A percentile compares a stretch with the other conserved stretches of the same genome.
phyloP scores from a whole-genome alignment of 2,797 vertebrate species.

The Sebastes steindachneri region DNA sequence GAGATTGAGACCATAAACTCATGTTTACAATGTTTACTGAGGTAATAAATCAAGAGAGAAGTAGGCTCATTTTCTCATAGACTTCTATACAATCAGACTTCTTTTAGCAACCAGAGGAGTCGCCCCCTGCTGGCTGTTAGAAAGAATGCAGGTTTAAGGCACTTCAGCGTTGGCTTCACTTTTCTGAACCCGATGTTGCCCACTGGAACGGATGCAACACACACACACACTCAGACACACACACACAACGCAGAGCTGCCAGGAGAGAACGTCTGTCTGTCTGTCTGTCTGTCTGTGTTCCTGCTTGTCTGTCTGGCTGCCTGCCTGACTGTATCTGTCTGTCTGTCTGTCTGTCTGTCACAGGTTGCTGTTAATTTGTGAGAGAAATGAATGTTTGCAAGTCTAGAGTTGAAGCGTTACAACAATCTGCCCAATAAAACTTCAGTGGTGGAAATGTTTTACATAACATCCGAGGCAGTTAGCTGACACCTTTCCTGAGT shows the following conservation, averaged over 20 bases:
- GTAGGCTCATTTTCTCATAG: too few species aligned
- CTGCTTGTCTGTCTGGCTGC: constrained; percentile 19
- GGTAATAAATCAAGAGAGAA: too few species aligned
- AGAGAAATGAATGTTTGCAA: constrained; percentile 28
- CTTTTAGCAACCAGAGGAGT: too few species aligned
- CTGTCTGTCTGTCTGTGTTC: neutral
- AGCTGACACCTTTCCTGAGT: constrained; percentile 45
- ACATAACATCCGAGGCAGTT: constrained; percentile 6
- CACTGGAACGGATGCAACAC: neutral
- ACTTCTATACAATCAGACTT: too few species aligned
- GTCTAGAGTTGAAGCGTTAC: constrained; percentile 33
- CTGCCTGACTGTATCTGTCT: constrained; percentile 37
- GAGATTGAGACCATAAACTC: too few species aligned
- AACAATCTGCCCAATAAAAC: constrained; percentile 16
- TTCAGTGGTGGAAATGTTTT: constrained; percentile 35
- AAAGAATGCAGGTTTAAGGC: too few species aligned
- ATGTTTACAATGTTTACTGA: too few species aligned
- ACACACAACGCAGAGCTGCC: neutral
- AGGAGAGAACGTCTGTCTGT: neutral
- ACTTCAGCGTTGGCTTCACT: too few species aligned
- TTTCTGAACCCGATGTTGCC: too few species aligned
- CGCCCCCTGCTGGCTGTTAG: too few species aligned
- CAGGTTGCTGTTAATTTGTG: constrained; percentile 33
- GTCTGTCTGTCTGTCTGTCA: constrained; percentile 7
- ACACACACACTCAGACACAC: neutral